Evolutionary conservation across 2,888 invertebrate species (phyloP).

Genomic region (Shargacucullia verbasci): DNA sequence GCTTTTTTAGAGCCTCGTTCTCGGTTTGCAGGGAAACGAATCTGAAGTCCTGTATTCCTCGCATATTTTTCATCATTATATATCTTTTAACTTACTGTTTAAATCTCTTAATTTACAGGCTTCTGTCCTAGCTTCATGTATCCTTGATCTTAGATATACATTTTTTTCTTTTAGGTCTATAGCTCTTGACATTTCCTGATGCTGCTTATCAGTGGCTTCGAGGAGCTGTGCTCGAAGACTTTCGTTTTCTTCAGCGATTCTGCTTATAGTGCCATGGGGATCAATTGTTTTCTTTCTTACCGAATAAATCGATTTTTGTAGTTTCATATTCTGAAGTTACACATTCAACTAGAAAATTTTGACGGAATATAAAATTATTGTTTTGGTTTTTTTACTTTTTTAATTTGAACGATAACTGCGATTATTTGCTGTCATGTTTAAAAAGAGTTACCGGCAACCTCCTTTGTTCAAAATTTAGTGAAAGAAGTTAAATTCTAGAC

Average conservation of each 20-base stretch:
- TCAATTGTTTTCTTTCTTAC: conserved; percentile 28
- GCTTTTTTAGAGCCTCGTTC: conserved; percentile 66
- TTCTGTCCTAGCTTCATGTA: conserved; percentile 66
- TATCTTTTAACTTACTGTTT: conserved; percentile 40
- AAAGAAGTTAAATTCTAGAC: too few relatives aligned
- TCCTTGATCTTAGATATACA: conserved; percentile 55
- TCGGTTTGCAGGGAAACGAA: conserved; percentile 64
- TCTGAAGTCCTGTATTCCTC: conserved; percentile 43
- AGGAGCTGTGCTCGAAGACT: conserved; percentile 63
- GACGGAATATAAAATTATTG: conserved; percentile 1
- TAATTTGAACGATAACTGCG: background rate
- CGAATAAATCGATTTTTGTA: conserved; percentile 46
- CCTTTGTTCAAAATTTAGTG: too few relatives aligned
- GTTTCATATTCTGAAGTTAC: conserved; percentile 57
- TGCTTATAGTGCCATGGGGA: conserved; percentile 42
- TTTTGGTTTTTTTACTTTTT: conserved; percentile 1
- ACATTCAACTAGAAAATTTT: conserved; percentile 54
- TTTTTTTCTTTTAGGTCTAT: conserved; percentile 78
- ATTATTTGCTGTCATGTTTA: background rate
- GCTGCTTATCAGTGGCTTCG: conserved; percentile 76
- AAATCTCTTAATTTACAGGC: conserved; percentile 58
- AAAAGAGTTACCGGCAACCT: too few relatives aligned
- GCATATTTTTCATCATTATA: conserved; percentile 38
- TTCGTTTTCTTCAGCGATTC: conserved; percentile 64
- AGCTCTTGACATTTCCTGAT: conserved; percentile 82